Evolutionary conservation across 2,888 invertebrate species (phyloP), one percentile per base, ranked within the genome.

Genomic region (Loripinus fragilis): DNA sequence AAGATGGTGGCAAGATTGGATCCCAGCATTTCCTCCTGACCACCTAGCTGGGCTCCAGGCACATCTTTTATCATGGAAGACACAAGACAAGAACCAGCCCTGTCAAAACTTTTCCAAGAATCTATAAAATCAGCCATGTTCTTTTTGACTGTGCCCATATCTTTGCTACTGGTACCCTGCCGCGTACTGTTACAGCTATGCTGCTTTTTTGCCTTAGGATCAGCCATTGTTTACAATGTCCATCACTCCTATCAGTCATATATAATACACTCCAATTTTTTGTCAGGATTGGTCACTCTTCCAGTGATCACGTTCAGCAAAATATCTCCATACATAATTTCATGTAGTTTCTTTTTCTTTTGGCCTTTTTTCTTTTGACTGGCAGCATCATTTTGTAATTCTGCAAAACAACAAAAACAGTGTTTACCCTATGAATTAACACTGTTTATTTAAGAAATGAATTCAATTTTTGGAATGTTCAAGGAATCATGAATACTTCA

Each of bases 21-120:
- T 45, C 80, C 80, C 74, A 77, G 80, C 64, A 80, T 42, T n/a
- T 71, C 77, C 35, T 76, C 67, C 65, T 67, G 73, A 28, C 72
- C 74, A 28, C 73, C 67, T 70, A 70, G 75, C 77, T 80, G 77
- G 35, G 67, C 70, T n/a, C 83, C 83, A 41, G 75, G 42, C 55
- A 83, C 70, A n/a, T 72, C 66, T n/a, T 68, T 55, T 71, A 79
- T 78, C 25, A 80, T 42, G 45, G 66, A 74, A 25, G 73, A 70
- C 7, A 80, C 52, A n/a, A 76, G 52, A 41, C 70, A 65, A 65
- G 80, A 83, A 68, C 83, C 78, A 73, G 74, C 77, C 38, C 70
- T 70, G 23, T 83, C 83, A 77, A 77, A 78, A n/a, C 78, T 68
- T 68, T 83, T 75, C 83, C 83, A 83, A 48, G 74, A 67, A 17